A percentile compares a stretch with the other conserved stretches of the same genome.
Conservation (phyloP, 2,113 vertebrate species). For the Heterocephalus glaber region DNA sequence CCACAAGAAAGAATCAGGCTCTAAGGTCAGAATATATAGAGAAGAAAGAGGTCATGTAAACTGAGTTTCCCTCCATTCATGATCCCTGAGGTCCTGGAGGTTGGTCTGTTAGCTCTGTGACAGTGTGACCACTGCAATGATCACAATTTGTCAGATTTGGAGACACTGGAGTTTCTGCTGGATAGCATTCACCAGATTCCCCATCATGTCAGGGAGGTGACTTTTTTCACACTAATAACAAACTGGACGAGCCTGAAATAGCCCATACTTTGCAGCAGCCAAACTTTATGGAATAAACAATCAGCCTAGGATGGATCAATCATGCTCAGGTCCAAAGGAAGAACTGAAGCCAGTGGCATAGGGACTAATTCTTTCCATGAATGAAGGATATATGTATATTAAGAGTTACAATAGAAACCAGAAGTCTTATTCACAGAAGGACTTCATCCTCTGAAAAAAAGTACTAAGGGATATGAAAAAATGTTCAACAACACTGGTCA, state of each 20-base stretch:
- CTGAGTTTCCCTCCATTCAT: neutral
- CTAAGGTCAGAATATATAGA: neutral
- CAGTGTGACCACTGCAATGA: neutral
- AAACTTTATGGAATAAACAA: neutral
- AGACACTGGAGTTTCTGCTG: neutral
- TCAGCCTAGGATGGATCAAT: neutral
- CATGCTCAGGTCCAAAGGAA: neutral
- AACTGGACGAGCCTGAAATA: neutral
- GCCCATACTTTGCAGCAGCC: neutral
- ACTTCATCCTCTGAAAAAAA: neutral
- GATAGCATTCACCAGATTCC: neutral
- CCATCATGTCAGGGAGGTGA: neutral
- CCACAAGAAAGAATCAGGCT: neutral
- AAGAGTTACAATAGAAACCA: neutral
- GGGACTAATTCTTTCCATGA: neutral
- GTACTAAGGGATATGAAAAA: neutral
- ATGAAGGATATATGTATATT: neutral
- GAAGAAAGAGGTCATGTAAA: neutral
- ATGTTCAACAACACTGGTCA: too few species aligned
- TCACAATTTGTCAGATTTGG: neutral
- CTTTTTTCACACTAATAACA: neutral
- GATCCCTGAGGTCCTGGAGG: neutral
- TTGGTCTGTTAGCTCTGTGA: neutral
- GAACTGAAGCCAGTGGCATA: neutral
- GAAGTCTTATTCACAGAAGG: neutral